Evolutionary conservation across 2,888 invertebrate genomes (phyloP).

Genomic region (Chrysolina americana): DNA sequence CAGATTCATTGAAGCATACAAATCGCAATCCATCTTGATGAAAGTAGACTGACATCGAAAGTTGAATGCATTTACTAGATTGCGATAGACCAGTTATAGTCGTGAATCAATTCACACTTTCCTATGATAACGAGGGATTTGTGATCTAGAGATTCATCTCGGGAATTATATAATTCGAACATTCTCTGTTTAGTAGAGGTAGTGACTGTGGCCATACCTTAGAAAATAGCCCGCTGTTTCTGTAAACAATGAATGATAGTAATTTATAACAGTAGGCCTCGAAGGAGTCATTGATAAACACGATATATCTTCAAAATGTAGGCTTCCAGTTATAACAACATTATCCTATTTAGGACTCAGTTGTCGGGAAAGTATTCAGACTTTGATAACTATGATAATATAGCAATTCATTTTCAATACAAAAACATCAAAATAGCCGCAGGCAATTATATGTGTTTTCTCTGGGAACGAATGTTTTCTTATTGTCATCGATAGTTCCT

Average conservation of each 20-base stretch:
- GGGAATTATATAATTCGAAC: constrained; percentile 4
- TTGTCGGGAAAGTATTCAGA: not conserved
- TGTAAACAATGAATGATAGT: not conserved
- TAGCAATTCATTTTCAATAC: too few species aligned
- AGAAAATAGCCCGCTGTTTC: constrained; percentile 3
- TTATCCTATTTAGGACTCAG: not conserved
- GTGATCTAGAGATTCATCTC: not conserved
- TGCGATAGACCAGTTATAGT: not conserved
- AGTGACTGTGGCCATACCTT: not conserved
- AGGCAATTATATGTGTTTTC: too few species aligned
- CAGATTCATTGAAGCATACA: constrained; percentile 1
- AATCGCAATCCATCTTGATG: constrained; percentile 9
- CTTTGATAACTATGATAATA: too few species aligned
- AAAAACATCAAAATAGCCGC: too few species aligned
- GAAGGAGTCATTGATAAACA: not conserved
- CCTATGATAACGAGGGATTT: not conserved
- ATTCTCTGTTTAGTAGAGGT: constrained; percentile 1
- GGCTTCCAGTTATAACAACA: not conserved
- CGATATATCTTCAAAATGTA: not conserved
- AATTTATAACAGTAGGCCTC: not conserved
- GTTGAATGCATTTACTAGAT: constrained; percentile 15
- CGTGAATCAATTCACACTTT: constrained; percentile 18
- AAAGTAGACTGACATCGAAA: constrained; percentile 14
- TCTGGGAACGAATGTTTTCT: too few species aligned
- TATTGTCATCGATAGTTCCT: too few species aligned